Base-by-base conservation (phyloP, 2,113 vertebrate genomes). In the Lichenostomus cassidix region DNA sequence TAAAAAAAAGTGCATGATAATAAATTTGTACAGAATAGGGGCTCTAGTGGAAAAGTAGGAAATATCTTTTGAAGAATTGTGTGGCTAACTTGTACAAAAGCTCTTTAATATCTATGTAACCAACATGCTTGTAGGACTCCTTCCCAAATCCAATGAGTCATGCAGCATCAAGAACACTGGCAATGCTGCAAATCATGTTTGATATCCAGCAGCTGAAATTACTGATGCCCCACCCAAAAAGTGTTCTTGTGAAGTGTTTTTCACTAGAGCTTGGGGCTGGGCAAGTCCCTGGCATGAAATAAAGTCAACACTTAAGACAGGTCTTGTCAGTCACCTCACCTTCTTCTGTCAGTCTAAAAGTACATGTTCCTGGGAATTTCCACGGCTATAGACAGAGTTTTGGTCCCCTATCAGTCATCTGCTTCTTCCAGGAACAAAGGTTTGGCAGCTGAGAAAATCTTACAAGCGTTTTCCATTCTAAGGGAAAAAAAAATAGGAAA, bases 131-230 rank as follows among this genome's bases (percentile, higher is more conserved):
- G 21, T 49, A 64, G 56, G 28, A 60, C 31, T 92, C 35, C 64
- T 92, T 94, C 65, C 52, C 73, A 87, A 79, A 64, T 77, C 52
- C 52, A 59, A 4, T 82, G 89, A 96, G 73, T 95, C 89, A 87
- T 52, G 19, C 86, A 93, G 55, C 63, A 59, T 89, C 28, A 47
- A 81, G 80, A 76, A 24, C 67, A 58, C 60, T 87, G 64, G n/a
- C 91, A 84, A 13, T 35, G 88, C 68, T 91, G 60, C 42, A 91
- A 83, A 87, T 60, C 28, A 37, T 24, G 12, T 52, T 91, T 94
- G 86, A 95, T 95, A 92, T 91, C 69, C 77, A 95, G 69, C 80
- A 94, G 87, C 83, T 90, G 91, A 94, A 85, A 87, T 75, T 87
- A 75, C n/a, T 90, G 88, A 53, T 7, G 15, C 73, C 15, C 83